Base-by-base conservation (phyloP, 2,113 vertebrate genomes). In the Phyllostomus discolor region DNA sequence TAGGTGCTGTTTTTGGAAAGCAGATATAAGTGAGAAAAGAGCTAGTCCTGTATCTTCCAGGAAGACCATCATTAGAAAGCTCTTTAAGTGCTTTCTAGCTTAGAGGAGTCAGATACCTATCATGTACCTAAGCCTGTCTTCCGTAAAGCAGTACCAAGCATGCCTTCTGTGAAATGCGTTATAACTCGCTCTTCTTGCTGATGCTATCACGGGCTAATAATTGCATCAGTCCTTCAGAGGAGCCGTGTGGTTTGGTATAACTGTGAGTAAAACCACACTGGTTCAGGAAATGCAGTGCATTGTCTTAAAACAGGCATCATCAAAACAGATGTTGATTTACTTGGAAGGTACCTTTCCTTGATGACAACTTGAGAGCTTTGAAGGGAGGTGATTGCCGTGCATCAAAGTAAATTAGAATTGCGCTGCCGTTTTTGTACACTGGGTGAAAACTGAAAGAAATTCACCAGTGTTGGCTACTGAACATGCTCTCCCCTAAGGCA, bases 261-360 rank as follows among this genome's bases (percentile, higher is more conserved):
- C 93, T 95, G 75, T 91, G 76, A 93, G 95, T 38, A 81, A 95
- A 96, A 95, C 90, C 91, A 87, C 57, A 88, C 43, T 5, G 79
- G 7, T 43, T 94, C 76, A 82, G 94, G 90, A 90, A 96, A 76
- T 17, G 48, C 70, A 82, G 35, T 41, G 95, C 52, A 28, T 69
- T 83, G 90, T 70, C 92, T 86, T 90, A 6, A 31, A 64, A 46
- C 52, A 88, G 87, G 72, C 54, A 83, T 52, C 82, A 0, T 1
- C 86, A 72, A 52, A 2, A 78, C 43, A 87, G 91, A 84, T 50
- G 24, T 50, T 57, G 67, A 48, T 87, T 95, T 75, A 54, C 62
- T 64, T 72, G 94, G 67, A 92, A 93, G 82, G 46, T 84, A 48
- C 79, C 66, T 54, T 94, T 95, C 59, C 46, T 95, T 10, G 52